Evolutionary conservation across 2,113 vertebrate species (phyloP), one percentile per base, ranked within the genome.

Genomic region (Ranitomeya variabilis): DNA sequence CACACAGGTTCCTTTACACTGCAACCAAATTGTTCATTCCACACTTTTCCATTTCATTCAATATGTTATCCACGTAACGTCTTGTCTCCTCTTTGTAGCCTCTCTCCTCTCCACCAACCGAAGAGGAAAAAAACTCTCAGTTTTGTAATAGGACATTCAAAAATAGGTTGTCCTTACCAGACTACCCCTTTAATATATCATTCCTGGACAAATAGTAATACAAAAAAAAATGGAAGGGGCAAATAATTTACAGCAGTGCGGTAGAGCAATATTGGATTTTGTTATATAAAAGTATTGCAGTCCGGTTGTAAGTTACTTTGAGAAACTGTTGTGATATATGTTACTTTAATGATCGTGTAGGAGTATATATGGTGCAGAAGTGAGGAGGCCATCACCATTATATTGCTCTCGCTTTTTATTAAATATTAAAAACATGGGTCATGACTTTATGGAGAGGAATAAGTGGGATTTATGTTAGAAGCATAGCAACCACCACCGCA

Each of bases 291-390:
- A 45, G 71, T 9, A 1, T 26, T 7, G 23, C 14, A 74, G 71
- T 76, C 73, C 10, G 45, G 73, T 37, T 76, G 18, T 21, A 52
- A 76, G 52, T 74, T 37, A 74, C 14, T 37, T 14, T 7, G 69
- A 74, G 71, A 18, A 45, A 74, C 21, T 76, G 73, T 76, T 52
- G 73, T 52, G 37, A 51, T 76, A 37, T 76, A 45, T 76, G 52
- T 76, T 21, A 76, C 16, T 52, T 76, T 76, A 76, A 76, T 76
- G 73, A 76, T 52, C 52, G 73, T 76, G 73, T 76, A 76, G 73
- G 73, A 76, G 73, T 76, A 51, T 51, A 76, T 76, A 52, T 4
- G 51, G 73, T 12, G 73, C 73, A 76, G 71, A 74, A 74, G 73
- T 51, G 73, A 76, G 73, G 52, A 52, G 45, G 16, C 73, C 73